Conservation (phyloP, 2,888 invertebrate species). For the Dysmachus trigonus region DNA sequence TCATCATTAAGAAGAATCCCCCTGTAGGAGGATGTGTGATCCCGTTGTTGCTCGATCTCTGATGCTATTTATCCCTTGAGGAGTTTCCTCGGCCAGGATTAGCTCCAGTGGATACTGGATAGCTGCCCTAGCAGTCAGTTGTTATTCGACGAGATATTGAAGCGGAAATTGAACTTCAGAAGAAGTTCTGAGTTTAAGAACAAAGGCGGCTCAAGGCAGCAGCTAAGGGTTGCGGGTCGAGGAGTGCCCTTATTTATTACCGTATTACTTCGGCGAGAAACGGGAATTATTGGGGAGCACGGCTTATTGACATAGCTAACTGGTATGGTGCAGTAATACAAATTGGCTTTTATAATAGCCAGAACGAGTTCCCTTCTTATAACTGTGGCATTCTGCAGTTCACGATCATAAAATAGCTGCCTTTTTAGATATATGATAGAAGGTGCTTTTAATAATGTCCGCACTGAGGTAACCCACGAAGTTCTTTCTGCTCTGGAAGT, state of each 20-base stretch:
- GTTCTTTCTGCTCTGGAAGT: too few species aligned
- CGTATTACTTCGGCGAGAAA: conserved; percentile 18
- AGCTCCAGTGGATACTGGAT: background rate
- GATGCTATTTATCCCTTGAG: conserved; percentile 10
- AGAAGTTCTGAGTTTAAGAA: conserved; percentile 4
- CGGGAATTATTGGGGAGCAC: conserved; percentile 12
- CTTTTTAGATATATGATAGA: too few species aligned
- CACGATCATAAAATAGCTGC: background rate
- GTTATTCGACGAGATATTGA: conserved; percentile 1
- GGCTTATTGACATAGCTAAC: background rate
- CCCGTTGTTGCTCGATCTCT: conserved; percentile 35
- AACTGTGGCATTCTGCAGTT: background rate
- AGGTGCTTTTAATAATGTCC: too few species aligned
- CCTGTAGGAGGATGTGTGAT: conserved; percentile 25
- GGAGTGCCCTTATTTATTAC: background rate
- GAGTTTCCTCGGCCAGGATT: background rate
- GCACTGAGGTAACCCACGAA: too few species aligned
- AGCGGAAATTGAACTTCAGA: conserved; percentile 33
- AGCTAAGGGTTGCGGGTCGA: background rate
- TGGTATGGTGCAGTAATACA: background rate
- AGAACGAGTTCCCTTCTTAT: background rate
- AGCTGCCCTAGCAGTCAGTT: background rate
- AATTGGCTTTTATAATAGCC: conserved; percentile 1
- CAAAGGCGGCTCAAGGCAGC: background rate
- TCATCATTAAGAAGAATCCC: conserved; percentile 45